Conservation (phyloP, 37 sponge, comb jelly and placozoan species). For the Geodia barretti region DNA sequence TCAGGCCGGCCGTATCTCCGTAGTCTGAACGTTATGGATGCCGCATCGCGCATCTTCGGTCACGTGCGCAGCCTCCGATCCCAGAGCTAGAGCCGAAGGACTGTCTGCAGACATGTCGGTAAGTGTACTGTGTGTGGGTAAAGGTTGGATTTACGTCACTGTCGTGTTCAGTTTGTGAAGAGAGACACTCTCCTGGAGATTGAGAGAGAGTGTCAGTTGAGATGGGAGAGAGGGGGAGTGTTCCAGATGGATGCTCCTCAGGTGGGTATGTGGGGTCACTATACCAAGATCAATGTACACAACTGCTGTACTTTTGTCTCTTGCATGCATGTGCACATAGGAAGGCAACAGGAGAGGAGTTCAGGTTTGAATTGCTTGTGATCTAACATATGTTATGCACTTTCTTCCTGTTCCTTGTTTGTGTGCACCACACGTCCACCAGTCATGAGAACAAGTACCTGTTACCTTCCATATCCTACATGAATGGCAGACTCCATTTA, state of each 20-base stretch:
- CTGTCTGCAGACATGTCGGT: no score
- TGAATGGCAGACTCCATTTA: constrained; percentile 97
- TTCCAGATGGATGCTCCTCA: constrained; percentile 88
- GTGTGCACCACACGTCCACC: no score
- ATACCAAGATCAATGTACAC: not conserved
- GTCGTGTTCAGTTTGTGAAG: constrained; percentile 72
- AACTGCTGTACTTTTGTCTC: no score
- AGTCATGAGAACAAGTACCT: constrained; percentile 77
- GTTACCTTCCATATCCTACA: constrained; percentile 96
- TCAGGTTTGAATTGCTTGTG: constrained; percentile 13
- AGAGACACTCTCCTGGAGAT: constrained; percentile 81
- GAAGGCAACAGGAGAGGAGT: constrained; percentile 34
- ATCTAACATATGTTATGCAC: no score
- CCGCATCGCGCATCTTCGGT: no score
- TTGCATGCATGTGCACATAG: not conserved
- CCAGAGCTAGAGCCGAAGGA: no score
- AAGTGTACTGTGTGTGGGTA: no score
- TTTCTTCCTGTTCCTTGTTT: not conserved
- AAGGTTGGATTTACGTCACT: no score
- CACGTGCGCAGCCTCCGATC: no score
- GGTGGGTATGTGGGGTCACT: constrained; percentile 2
- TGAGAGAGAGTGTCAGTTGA: constrained; percentile 83
- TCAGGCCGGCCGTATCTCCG: no score
- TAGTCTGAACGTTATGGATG: no score
- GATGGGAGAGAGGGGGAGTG: constrained; percentile 85